phyloP scores from a whole-genome alignment of 1,140 invertebrate species.

The Zelostemma sp. region DNA sequence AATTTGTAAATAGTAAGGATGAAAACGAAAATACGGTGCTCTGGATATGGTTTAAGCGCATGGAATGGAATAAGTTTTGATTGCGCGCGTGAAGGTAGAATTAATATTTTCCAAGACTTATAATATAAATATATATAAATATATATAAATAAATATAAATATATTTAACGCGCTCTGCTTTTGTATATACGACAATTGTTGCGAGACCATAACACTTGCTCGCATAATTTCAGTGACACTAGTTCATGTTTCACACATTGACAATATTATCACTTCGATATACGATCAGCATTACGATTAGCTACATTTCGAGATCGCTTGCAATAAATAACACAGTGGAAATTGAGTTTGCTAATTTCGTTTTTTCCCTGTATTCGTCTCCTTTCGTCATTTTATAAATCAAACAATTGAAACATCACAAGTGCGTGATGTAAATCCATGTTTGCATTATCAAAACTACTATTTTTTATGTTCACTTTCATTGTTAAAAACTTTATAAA shows the following conservation, averaged over 20 bases:
- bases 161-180: constrained; percentile 44
- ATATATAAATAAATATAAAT: constrained; percentile 27
- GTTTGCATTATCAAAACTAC: no score
- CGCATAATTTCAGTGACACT: constrained; percentile 41
- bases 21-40: constrained; percentile 38
- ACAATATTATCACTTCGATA: constrained; percentile 46
- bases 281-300: constrained; percentile 47
- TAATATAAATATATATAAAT: constrained; percentile 32
- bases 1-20: constrained; percentile 34
- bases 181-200: constrained; percentile 46
- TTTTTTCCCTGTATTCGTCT: no score
- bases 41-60: constrained; percentile 23
- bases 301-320: constrained; percentile 50
- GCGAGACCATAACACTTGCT: constrained; percentile 40
- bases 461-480: no score
- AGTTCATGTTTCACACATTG: constrained; percentile 39
- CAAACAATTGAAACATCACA: no score
- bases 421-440: no score
- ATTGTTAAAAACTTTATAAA: no score
- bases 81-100: constrained; percentile 29
- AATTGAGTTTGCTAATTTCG: constrained; percentile 4
- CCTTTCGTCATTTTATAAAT: no score
- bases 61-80: constrained; percentile 29
- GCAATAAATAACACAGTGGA: constrained; percentile 49
- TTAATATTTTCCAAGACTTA: constrained; percentile 41